A percentile compares a stretch with the other conserved stretches of the same genome.
These are phyloP conservation scores for Actinemys pallida DNA, from an alignment of 2,113 vertebrate species.

Conservation along the genomic window DNA sequence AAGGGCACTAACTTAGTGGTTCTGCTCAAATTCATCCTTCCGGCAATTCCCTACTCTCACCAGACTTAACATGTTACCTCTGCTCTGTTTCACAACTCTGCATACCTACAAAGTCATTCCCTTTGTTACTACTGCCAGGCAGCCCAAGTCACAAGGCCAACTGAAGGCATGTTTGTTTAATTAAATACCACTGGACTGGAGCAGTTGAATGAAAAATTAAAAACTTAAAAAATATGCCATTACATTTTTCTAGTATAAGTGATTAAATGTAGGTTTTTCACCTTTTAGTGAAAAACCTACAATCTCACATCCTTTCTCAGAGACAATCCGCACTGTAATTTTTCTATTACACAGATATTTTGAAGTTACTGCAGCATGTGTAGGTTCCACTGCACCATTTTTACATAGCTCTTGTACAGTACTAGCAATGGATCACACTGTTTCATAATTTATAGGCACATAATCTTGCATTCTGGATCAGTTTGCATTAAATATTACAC, in stretches of 20 bases:
- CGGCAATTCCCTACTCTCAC: background rate
- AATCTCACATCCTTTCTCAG: background rate
- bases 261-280: background rate
- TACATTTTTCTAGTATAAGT: background rate
- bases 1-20: accelerated
- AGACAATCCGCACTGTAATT: background rate
- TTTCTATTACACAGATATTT: background rate
- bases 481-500: background rate
- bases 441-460: background rate
- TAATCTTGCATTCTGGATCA: background rate
- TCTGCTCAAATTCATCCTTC: background rate
- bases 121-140: background rate
- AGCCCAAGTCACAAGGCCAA: background rate
- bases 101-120: background rate
- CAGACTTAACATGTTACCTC: background rate
- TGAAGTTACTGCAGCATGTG: background rate
- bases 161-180: background rate
- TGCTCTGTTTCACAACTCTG: background rate
- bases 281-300: accelerated
- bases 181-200: background rate
- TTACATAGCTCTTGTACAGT: background rate
- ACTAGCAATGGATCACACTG: background rate
- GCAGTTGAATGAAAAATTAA: background rate
- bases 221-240: background rate
- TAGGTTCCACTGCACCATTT: background rate